Evolutionary conservation across 1,140 invertebrate species (phyloP).

Genomic region (Popillia japonica): DNA sequence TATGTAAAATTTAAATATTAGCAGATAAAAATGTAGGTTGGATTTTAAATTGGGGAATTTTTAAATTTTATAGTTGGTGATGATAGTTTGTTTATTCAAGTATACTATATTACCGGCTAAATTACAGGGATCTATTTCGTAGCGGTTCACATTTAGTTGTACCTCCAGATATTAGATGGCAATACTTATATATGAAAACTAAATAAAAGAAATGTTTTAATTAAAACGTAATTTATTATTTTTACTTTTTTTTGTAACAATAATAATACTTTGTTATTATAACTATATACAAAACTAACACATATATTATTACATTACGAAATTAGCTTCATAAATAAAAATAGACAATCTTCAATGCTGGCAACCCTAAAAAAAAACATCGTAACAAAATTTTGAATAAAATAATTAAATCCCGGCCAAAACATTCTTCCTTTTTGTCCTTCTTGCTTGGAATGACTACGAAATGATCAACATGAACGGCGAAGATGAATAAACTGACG

Average conservation of each 20-base stretch:
- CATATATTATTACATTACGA: not conserved
- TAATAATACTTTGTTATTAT: slow-evolving; percentile 20
- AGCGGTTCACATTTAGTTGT: too few relatives aligned
- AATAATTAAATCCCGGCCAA: not conserved
- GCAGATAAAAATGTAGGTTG: too few relatives aligned
- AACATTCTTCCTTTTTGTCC: not conserved
- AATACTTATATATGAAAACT: too few relatives aligned
- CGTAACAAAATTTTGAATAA: not conserved
- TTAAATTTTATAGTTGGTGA: too few relatives aligned
- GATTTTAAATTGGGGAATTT: too few relatives aligned
- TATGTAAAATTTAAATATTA: too few relatives aligned
- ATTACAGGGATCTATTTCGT: too few relatives aligned
- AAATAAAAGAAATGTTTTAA: too few relatives aligned
- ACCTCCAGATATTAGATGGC: too few relatives aligned
- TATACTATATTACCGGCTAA: too few relatives aligned
- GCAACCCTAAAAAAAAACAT: not conserved
- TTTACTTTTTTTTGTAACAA: not conserved
- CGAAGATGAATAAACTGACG: not conserved
- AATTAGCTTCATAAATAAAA: not conserved
- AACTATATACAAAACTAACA: not conserved
- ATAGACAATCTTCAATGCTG: not conserved
- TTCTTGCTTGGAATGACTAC: not conserved
- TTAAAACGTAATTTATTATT: not conserved
- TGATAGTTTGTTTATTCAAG: too few relatives aligned
- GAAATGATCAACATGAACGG: not conserved